Evolutionary conservation across 1,140 invertebrate species (phyloP).

Genomic region (Drosophila neocordata): DNA sequence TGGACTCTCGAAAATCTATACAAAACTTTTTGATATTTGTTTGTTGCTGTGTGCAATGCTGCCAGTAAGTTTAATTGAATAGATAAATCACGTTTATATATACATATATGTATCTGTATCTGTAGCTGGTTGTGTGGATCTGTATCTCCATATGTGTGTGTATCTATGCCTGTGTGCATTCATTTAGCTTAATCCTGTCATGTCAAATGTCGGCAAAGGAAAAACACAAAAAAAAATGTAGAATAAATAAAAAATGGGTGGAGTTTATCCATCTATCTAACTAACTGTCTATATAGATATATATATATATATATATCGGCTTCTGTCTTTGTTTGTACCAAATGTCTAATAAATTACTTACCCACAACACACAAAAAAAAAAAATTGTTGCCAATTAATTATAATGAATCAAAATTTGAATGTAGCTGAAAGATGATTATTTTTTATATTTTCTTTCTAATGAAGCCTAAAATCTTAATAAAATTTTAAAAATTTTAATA

Average conservation of each 20-base stretch:
- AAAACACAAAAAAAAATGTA: conserved; percentile 60
- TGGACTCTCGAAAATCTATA: conserved; percentile 6
- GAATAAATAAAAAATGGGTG: conserved; percentile 55
- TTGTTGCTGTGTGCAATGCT: conserved; percentile 25
- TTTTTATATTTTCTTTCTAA: neutral
- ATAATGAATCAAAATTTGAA: conserved; percentile 3
- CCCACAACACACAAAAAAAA: conserved; percentile 5
- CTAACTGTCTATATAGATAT: conserved; percentile 8
- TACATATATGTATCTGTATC: conserved; percentile 3
- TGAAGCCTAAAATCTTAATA: neutral
- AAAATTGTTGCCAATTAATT: conserved; percentile 70
- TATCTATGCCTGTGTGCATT: conserved; percentile 52
- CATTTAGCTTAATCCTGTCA: conserved; percentile 61
- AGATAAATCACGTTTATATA: conserved; percentile 62
- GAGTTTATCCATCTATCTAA: conserved; percentile 26
- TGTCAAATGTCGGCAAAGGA: conserved; percentile 70
- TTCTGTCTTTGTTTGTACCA: conserved; percentile 34
- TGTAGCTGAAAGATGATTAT: neutral
- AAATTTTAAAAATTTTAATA: too few relatives aligned
- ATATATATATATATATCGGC: conserved; percentile 22
- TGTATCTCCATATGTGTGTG: neutral
- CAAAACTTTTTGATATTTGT: neutral
- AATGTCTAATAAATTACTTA: conserved; percentile 6
- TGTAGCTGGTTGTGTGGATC: neutral
- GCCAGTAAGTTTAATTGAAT: conserved; percentile 68